Evolutionary conservation across 2,888 invertebrate species (phyloP).

Genomic region (Sceliomorpha sp.): DNA sequence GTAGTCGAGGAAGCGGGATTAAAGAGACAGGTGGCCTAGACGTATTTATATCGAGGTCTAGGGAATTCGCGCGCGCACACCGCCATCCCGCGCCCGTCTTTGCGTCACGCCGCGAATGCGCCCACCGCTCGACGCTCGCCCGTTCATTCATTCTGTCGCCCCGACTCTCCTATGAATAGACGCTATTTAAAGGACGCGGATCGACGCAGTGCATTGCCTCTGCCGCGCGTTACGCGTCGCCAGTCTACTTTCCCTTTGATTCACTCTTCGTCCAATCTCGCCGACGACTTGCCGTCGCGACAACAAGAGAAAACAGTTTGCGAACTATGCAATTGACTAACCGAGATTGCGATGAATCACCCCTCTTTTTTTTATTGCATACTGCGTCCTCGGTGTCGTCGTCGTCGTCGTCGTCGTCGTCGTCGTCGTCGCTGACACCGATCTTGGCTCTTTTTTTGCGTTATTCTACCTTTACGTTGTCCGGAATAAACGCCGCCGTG

Average conservation of each 20-base stretch:
- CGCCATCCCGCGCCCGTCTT: too few relatives aligned
- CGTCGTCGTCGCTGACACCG: background rate
- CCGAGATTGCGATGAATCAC: background rate
- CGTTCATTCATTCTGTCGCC: conserved; percentile 69
- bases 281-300: background rate
- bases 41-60: conserved; percentile 67
- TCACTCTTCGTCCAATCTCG: conserved; percentile 7
- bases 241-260: conserved; percentile 25
- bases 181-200: conserved; percentile 70
- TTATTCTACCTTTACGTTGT: too few relatives aligned
- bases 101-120: too few relatives aligned
- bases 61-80: conserved; percentile 65
- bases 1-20: conserved; percentile 62
- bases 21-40: conserved; percentile 73
- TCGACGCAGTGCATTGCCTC: conserved; percentile 57
- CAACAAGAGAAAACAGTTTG: too few relatives aligned
- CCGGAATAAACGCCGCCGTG: too few relatives aligned
- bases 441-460: too few relatives aligned
- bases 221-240: conserved; percentile 9
- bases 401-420: background rate
- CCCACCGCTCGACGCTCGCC: conserved; percentile 55
- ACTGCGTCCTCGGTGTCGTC: background rate
- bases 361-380: background rate
- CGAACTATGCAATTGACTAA: conserved; percentile 17
- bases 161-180: conserved; percentile 71